A percentile compares a stretch with the other conserved stretches of the same genome.
Conservation (phyloP, 2,113 vertebrate species). For the Hippocampus mohnikei region DNA sequence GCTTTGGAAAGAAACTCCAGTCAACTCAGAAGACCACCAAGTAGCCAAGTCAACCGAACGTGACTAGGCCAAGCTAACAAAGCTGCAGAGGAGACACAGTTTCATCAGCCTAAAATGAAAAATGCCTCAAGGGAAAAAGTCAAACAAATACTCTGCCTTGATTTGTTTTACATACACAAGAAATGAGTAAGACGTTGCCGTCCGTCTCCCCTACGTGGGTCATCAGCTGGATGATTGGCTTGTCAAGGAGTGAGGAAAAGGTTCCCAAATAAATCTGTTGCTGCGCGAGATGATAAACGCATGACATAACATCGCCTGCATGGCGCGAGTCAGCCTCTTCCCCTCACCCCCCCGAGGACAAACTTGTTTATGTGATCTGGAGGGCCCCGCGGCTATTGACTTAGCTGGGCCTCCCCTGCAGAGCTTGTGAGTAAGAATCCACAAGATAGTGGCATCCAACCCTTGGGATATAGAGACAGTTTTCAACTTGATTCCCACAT, state of each 20-base stretch:
- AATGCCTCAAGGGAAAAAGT: background rate
- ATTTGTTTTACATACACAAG: background rate
- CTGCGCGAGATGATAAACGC: conserved; percentile 40
- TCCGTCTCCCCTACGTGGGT: background rate
- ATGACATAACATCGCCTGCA: conserved; percentile 47
- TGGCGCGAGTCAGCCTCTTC: conserved; percentile 41
- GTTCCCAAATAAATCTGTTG: conserved; percentile 49
- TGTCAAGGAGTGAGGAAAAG: conserved; percentile 1
- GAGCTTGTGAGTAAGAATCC: conserved; percentile 18
- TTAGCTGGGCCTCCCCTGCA: conserved; percentile 52
- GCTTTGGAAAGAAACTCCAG: too few relatives aligned
- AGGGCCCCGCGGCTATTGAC: conserved; percentile 52
- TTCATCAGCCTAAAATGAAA: background rate
- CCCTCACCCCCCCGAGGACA: conserved; percentile 44
- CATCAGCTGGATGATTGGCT: background rate
- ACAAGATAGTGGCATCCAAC: conserved; percentile 11
- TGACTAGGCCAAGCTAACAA: background rate
- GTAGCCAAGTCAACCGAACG: background rate
- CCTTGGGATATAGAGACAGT: conserved; percentile 5
- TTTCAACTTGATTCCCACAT: background rate
- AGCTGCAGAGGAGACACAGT: background rate
- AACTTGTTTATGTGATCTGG: conserved; percentile 38
- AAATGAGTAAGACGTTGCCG: too few relatives aligned
- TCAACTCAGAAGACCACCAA: background rate
- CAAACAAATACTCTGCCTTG: background rate